A percentile compares a stretch with the other conserved stretches of the same genome.
Evolutionary conservation across 2,113 vertebrate species (phyloP).

Genomic region (Grallaria varia): DNA sequence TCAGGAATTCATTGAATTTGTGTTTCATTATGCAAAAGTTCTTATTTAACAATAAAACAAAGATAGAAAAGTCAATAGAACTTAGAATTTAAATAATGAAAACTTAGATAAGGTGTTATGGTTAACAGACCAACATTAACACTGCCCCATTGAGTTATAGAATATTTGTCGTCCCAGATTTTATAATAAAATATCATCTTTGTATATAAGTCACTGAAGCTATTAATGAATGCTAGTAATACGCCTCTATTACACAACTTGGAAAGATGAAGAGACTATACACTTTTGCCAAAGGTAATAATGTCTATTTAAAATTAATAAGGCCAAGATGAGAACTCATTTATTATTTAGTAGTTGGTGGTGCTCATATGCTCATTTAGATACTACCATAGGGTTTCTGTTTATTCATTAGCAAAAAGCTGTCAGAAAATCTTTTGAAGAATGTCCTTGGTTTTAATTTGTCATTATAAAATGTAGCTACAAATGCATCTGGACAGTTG

Average conservation of each 20-base stretch:
- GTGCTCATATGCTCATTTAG: background rate
- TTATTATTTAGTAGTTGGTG: background rate
- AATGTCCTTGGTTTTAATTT: background rate
- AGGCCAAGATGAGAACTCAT: background rate
- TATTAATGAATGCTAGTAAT: background rate
- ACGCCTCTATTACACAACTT: background rate
- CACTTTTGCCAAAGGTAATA: background rate
- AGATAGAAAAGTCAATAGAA: background rate
- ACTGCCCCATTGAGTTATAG: background rate
- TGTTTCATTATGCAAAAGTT: background rate
- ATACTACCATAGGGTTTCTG: background rate
- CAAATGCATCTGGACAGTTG: background rate
- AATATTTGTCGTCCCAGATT: background rate
- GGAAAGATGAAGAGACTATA: background rate
- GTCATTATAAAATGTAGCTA: background rate
- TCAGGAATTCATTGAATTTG: background rate
- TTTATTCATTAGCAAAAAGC: background rate
- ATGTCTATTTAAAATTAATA: background rate
- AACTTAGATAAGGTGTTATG: background rate
- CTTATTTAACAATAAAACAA: background rate
- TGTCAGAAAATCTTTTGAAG: background rate
- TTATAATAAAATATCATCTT: background rate
- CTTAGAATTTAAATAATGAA: background rate
- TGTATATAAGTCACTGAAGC: background rate
- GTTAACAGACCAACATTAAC: background rate